A percentile compares a stretch with the other conserved stretches of the same genome.
These are phyloP conservation scores for Enteromius mattozi DNA, from an alignment of 2,797 vertebrate species.

Conservation along the genomic window DNA sequence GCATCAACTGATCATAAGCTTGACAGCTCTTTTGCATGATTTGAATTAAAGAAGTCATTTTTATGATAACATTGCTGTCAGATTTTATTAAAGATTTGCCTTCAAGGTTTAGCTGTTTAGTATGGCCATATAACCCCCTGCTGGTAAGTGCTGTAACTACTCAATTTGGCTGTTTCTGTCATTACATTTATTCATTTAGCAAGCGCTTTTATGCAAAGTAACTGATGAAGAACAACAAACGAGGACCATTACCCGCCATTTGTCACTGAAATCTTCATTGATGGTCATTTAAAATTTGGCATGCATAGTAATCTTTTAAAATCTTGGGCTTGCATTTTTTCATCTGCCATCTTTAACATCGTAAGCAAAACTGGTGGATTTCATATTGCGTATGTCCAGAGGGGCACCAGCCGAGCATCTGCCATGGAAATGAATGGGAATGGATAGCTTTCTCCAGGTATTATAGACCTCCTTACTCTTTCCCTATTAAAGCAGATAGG, in stretches of 20 bases:
- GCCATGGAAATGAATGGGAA: conserved; percentile 14
- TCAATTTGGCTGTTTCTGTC: not conserved
- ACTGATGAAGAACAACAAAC: not conserved
- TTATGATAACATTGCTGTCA: not conserved
- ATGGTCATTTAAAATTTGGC: not conserved
- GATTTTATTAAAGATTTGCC: not conserved
- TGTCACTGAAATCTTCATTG: not conserved
- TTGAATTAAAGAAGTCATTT: not conserved
- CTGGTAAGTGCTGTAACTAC: not conserved
- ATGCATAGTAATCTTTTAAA: not conserved
- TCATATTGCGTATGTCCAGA: not conserved
- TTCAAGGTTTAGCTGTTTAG: not conserved
- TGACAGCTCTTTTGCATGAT: not conserved
- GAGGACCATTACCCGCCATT: not conserved
- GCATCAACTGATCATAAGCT: not conserved
- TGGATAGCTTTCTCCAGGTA: not conserved
- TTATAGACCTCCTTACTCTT: not conserved
- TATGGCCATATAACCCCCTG: not conserved
- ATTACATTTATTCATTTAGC: conserved; percentile 9
- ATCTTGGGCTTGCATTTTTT: not conserved
- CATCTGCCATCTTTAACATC: not conserved
- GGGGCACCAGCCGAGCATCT: not conserved
- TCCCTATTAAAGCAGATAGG: conserved; percentile 1
- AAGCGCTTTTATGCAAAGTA: not conserved
- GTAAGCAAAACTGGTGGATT: not conserved